Conservation (phyloP, 2,888 invertebrate genomes). For the Aphelenchoides bicaudatus region DNA sequence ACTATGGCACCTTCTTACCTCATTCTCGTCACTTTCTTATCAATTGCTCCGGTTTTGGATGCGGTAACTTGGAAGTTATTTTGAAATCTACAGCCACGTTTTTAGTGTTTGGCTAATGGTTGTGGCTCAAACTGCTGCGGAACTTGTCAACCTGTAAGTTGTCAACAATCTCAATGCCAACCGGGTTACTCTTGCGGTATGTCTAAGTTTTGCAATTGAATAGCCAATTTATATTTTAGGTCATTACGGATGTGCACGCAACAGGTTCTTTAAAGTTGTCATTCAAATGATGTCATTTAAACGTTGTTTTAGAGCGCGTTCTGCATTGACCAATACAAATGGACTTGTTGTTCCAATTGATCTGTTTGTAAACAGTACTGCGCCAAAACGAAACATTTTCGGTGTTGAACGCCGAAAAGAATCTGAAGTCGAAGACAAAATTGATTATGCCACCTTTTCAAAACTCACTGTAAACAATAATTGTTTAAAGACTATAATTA, state of each 20-base stretch:
- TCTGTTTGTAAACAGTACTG: conserved; percentile 25
- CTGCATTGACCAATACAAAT: conserved; percentile 18
- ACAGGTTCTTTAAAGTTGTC: conserved; percentile 48
- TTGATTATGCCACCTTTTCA: conserved; percentile 37
- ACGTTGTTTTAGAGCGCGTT: neutral
- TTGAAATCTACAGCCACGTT: neutral
- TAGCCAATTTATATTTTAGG: conserved; percentile 8
- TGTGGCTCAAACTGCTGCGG: conserved; percentile 41
- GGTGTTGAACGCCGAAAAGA: conserved; percentile 29
- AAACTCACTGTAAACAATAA: conserved; percentile 40
- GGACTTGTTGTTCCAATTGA: conserved; percentile 34
- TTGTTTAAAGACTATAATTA: conserved; percentile 11
- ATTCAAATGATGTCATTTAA: conserved; percentile 43
- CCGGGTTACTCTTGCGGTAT: conserved; percentile 56
- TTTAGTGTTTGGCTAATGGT: conserved; percentile 48
- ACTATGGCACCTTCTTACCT: too few species aligned
- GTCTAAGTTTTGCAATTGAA: neutral
- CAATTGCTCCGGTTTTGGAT: too few species aligned
- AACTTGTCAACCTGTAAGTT: conserved; percentile 39
- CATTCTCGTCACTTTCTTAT: too few species aligned
- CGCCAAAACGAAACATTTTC: conserved; percentile 32
- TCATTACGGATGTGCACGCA: conserved; percentile 57
- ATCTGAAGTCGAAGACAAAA: conserved; percentile 17
- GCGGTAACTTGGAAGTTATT: too few species aligned
- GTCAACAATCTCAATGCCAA: conserved; percentile 41